These are phyloP conservation scores for Drosophila miranda DNA, from an alignment of 1,140 invertebrate genomes.

Conservation along the genomic window DNA sequence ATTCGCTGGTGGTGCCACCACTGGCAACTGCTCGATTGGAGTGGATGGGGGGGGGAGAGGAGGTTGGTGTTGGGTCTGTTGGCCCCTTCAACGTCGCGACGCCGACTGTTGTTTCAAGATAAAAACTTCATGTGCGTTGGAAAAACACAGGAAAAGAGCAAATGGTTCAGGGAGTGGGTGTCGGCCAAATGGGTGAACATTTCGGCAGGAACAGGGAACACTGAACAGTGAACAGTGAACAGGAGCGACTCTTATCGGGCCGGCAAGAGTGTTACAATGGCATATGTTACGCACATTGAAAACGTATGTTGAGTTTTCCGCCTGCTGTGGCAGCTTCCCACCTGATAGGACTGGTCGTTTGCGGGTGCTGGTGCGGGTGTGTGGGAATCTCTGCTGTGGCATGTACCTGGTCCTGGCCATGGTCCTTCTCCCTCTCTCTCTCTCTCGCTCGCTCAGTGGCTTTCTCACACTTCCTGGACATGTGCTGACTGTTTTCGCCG, in stretches of 20 bases:
- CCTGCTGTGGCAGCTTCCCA: slow-evolving; percentile 30
- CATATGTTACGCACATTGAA: slow-evolving; percentile 80
- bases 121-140: slow-evolving; percentile 78
- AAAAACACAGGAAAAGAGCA: slow-evolving; percentile 56
- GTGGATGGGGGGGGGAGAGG: too few relatives aligned
- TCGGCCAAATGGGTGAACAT: slow-evolving; percentile 15
- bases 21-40: not conserved
- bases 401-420: slow-evolving; percentile 31
- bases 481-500: slow-evolving; percentile 44
- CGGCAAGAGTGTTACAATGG: slow-evolving; percentile 51
- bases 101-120: slow-evolving; percentile 78
- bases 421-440: too few relatives aligned
- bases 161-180: slow-evolving; percentile 21
- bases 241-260: slow-evolving; percentile 58
- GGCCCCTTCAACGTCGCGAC: slow-evolving; percentile 37
- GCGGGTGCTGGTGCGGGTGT: slow-evolving; percentile 6
- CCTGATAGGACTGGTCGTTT: slow-evolving; percentile 42
- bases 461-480: slow-evolving; percentile 67
- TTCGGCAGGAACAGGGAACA: slow-evolving; percentile 39
- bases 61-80: too few relatives aligned
- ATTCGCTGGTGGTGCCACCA: slow-evolving; percentile 28
- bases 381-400: slow-evolving; percentile 46
- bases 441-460: not conserved
- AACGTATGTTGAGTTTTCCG: slow-evolving; percentile 75
- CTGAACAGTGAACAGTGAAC: slow-evolving; percentile 3